A percentile compares a stretch with the other conserved stretches of the same genome.
These are phyloP conservation scores for Microctonus hyperodae DNA, from an alignment of 2,888 invertebrate genomes.

Conservation along the genomic window DNA sequence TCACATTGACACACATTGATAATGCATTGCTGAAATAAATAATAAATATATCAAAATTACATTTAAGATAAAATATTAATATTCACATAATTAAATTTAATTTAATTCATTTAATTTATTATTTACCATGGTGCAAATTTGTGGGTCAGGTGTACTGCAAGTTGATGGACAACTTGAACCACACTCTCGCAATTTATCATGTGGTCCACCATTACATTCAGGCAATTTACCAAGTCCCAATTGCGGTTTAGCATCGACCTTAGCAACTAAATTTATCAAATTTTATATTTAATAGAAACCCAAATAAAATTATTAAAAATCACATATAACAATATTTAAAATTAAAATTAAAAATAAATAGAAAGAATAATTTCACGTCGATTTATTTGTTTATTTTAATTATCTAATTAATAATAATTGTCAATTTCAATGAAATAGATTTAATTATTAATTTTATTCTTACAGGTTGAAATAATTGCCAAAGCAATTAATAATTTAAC, in stretches of 20 bases:
- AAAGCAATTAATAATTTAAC: background rate
- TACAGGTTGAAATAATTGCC: background rate
- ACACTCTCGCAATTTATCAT: background rate
- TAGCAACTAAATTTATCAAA: background rate
- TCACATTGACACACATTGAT: slow-evolving; percentile 15
- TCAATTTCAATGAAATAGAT: no score
- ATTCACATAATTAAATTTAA: background rate
- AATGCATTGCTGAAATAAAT: slow-evolving; percentile 1
- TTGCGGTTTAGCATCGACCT: background rate
- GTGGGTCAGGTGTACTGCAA: background rate
- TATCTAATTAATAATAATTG: no score
- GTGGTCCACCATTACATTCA: slow-evolving; percentile 10
- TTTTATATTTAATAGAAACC: no score
- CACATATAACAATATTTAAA: no score
- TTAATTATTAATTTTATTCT: no score
- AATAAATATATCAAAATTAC: background rate
- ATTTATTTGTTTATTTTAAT: no score
- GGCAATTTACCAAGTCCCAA: background rate
- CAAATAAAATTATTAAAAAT: no score
- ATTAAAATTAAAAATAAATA: background rate
- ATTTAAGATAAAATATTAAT: background rate
- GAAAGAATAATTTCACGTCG: background rate
- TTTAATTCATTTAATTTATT: background rate
- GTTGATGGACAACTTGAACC: background rate
- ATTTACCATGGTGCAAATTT: slow-evolving; percentile 3